Evolutionary conservation across 1,140 invertebrate species (phyloP).

Genomic region (Arion vulgaris): DNA sequence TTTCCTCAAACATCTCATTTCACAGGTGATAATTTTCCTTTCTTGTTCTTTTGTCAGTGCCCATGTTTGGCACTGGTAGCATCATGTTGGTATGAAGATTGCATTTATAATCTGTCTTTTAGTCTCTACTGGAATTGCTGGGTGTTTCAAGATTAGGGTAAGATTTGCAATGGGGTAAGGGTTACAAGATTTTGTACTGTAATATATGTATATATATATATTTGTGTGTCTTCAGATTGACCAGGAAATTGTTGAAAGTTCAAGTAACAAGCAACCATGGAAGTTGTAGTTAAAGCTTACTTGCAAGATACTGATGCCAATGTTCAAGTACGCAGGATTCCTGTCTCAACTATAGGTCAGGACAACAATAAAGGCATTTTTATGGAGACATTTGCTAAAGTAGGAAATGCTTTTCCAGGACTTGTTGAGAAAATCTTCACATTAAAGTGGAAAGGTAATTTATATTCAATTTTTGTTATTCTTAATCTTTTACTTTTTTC

Average conservation of each 20-base stretch:
- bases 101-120: too few relatives aligned
- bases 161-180: too few relatives aligned
- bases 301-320: not conserved
- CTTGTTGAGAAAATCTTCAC: not conserved
- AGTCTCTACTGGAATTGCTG: too few relatives aligned
- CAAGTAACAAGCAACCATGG: not conserved
- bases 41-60: too few relatives aligned
- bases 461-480: not conserved
- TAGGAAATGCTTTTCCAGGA: conserved; percentile 11
- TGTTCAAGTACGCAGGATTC: not conserved
- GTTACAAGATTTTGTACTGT: too few relatives aligned
- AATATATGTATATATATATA: not conserved
- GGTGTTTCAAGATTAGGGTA: too few relatives aligned
- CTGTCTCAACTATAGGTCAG: not conserved
- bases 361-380: conserved; percentile 8
- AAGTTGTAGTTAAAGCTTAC: conserved; percentile 13
- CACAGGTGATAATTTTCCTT: too few relatives aligned
- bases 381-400: not conserved
- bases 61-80: too few relatives aligned
- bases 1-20: too few relatives aligned
- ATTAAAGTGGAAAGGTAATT: conserved; percentile 28
- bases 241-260: not conserved
- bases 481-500: too few relatives aligned
- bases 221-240: not conserved
- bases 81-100: too few relatives aligned